phyloP scores from a whole-genome alignment of 2,888 invertebrate species.

The Proisotoma minuta region DNA sequence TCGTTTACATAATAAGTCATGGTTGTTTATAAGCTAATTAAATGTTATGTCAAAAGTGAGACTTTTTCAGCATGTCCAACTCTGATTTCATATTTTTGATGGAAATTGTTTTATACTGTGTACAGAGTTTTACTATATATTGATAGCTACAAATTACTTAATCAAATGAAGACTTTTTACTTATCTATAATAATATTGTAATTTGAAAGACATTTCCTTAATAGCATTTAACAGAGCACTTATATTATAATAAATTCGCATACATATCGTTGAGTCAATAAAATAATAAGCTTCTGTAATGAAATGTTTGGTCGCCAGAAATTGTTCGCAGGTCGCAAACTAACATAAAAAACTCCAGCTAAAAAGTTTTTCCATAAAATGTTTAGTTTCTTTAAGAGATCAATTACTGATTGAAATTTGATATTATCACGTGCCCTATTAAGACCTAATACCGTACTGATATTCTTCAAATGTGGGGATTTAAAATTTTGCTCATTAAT shows the following conservation, averaged over 20 bases:
- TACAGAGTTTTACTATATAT: not conserved
- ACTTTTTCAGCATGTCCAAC: not conserved
- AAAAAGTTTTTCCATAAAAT: too few relatives aligned
- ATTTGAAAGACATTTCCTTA: not conserved
- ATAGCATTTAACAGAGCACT: not conserved
- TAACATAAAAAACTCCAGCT: too few relatives aligned
- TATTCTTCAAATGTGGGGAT: too few relatives aligned
- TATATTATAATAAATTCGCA: conserved; percentile 1
- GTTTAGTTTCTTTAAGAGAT: too few relatives aligned
- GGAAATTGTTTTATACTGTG: not conserved
- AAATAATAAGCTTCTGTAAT: conserved; percentile 6
- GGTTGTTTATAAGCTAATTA: not conserved
- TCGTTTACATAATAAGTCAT: not conserved
- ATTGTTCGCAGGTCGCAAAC: too few relatives aligned
- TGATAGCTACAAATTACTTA: too few relatives aligned
- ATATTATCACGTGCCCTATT: too few relatives aligned
- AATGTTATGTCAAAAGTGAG: not conserved
- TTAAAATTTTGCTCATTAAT: too few relatives aligned
- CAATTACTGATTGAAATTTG: too few relatives aligned
- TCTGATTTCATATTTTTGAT: conserved; percentile 15
- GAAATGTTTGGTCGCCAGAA: too few relatives aligned
- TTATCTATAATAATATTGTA: too few relatives aligned
- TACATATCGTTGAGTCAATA: conserved; percentile 2
- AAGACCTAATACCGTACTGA: too few relatives aligned
- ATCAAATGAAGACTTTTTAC: not conserved